These are phyloP conservation scores for Mycalesis mineus DNA, from an alignment of 2,888 invertebrate species.

Conservation along the genomic window DNA sequence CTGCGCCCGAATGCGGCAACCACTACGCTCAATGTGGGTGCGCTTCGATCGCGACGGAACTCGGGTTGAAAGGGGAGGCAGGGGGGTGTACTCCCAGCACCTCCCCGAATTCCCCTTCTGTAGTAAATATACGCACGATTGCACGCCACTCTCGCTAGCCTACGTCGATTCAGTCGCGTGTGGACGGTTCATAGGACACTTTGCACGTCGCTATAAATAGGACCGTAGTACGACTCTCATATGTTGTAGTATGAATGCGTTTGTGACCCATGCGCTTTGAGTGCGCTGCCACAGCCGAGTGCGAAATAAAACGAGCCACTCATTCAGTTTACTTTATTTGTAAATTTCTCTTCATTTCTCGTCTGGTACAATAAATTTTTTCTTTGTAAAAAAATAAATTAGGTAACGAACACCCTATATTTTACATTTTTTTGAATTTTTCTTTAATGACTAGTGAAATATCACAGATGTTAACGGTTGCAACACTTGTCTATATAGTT, in stretches of 20 bases:
- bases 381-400: conserved; percentile 43
- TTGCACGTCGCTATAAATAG: conserved; percentile 33
- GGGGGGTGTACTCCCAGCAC: conserved; percentile 40
- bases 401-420: conserved; percentile 31
- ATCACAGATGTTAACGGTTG: conserved; percentile 58
- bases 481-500: conserved; percentile 39
- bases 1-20: conserved; percentile 55
- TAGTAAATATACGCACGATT: conserved; percentile 69
- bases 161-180: conserved; percentile 51
- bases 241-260: conserved; percentile 26
- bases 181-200: conserved; percentile 35
- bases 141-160: conserved; percentile 59
- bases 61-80: conserved; percentile 36
- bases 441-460: conserved; percentile 44
- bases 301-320: conserved; percentile 37
- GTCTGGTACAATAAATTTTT: conserved; percentile 67
- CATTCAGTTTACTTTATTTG: conserved; percentile 63
- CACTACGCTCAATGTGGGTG: conserved; percentile 42
- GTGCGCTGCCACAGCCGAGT: conserved; percentile 1
- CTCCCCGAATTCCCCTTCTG: conserved; percentile 55
- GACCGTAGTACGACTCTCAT: conserved; percentile 33
- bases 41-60: conserved; percentile 64
- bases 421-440: conserved; percentile 64
- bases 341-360: conserved; percentile 59
- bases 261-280: conserved; percentile 12